A percentile compares a stretch with the other conserved stretches of the same genome.
Evolutionary conservation across 1,140 invertebrate species (phyloP).

Genomic region (Eurosta solidaginis): DNA sequence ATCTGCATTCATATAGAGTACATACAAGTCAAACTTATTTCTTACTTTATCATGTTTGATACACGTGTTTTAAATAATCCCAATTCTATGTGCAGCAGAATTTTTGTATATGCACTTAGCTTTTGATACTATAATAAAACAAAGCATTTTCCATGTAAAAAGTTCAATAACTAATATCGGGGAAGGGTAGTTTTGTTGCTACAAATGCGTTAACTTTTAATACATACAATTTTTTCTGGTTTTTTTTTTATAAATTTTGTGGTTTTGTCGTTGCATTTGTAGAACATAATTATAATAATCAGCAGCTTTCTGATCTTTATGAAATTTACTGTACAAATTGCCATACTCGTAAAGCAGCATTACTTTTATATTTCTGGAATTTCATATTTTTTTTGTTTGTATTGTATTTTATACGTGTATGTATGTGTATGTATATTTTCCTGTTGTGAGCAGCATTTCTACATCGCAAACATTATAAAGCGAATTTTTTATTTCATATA

Average conservation of each 20-base stretch:
- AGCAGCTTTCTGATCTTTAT: too few relatives aligned
- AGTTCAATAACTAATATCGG: neutral
- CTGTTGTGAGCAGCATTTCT: conserved; percentile 14
- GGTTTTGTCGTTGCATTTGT: neutral
- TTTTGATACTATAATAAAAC: neutral
- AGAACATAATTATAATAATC: too few relatives aligned
- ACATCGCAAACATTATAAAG: conserved; percentile 19
- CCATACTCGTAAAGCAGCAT: conserved; percentile 13
- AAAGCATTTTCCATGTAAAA: neutral
- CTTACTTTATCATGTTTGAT: neutral
- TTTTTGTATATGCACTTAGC: neutral
- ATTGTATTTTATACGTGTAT: conserved; percentile 10
- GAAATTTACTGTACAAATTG: conserved; percentile 26
- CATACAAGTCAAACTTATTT: neutral
- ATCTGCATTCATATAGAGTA: neutral
- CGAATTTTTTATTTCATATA: neutral
- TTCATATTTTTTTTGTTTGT: conserved; percentile 20
- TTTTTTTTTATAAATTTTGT: too few relatives aligned
- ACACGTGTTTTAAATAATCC: neutral
- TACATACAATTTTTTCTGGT: neutral
- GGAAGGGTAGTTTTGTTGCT: conserved; percentile 1
- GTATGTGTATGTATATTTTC: neutral
- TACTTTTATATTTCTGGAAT: conserved; percentile 2
- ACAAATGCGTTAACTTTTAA: neutral
- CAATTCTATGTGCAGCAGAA: neutral